These are phyloP conservation scores for Thryonomys swinderianus DNA, from an alignment of 2,113 vertebrate species.

Conservation along the genomic window DNA sequence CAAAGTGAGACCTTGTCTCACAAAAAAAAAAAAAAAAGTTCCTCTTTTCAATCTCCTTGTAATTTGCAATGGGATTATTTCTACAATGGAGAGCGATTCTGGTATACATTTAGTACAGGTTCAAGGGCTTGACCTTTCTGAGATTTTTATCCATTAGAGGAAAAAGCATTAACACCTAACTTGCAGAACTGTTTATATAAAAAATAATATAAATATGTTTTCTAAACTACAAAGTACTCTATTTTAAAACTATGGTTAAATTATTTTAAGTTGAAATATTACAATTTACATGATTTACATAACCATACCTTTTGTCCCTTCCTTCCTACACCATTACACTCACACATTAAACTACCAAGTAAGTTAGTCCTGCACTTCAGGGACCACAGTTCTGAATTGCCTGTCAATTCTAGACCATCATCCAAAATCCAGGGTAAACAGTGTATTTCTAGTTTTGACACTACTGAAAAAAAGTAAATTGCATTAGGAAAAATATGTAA, in stretches of 20 bases:
- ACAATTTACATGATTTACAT: neutral
- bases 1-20: no score
- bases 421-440: neutral
- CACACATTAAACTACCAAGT: neutral
- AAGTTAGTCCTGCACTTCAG: neutral
- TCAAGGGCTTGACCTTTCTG: neutral
- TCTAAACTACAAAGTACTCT: neutral
- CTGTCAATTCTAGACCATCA: neutral
- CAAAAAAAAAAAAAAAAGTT: no score
- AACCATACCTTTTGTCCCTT: neutral
- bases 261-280: slow-evolving; percentile 21
- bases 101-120: neutral
- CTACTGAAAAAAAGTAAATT: neutral
- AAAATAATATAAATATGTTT: neutral
- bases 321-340: neutral
- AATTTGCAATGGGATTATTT: neutral
- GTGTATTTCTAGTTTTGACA: neutral
- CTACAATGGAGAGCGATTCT: neutral
- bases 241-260: neutral
- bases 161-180: neutral
- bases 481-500: neutral
- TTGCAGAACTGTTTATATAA: neutral
- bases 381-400: neutral
- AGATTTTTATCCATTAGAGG: neutral
- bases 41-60: neutral